Percentiles rank a stretch among this genome's conserved stretches.
Evolutionary conservation across 1,140 invertebrate genomes (phyloP).

Genomic region (Littorina saxatilis): DNA sequence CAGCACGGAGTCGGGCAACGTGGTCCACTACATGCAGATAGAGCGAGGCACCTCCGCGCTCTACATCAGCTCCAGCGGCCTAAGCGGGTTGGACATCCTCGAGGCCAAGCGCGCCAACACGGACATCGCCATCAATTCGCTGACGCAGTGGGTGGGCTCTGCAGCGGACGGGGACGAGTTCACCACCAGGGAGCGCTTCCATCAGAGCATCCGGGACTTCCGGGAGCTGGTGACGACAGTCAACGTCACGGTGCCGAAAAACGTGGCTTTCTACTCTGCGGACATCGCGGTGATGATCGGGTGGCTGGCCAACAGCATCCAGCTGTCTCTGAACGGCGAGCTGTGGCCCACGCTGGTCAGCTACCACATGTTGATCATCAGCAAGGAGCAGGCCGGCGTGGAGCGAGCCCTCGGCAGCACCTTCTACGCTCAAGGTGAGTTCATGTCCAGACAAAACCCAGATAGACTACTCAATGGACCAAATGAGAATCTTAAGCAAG

Average conservation of each 20-base stretch:
- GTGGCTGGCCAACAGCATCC: conserved; percentile 49
- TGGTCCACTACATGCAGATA: conserved; percentile 58
- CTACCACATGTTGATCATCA: conserved; percentile 60
- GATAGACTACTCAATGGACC: not conserved
- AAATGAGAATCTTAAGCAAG: no score
- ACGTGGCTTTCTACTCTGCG: conserved; percentile 52
- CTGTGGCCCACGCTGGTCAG: conserved; percentile 54
- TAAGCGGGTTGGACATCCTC: conserved; percentile 1
- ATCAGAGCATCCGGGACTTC: conserved; percentile 37
- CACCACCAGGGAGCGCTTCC: conserved; percentile 26
- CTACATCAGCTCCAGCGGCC: conserved; percentile 50
- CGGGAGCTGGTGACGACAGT: not conserved
- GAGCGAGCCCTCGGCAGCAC: conserved; percentile 60
- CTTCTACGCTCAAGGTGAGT: conserved; percentile 59
- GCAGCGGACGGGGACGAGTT: conserved; percentile 19
- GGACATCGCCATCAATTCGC: not conserved
- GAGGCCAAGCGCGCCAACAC: not conserved
- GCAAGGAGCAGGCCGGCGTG: conserved; percentile 59
- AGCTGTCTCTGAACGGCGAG: conserved; percentile 33
- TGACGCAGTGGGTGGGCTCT: conserved; percentile 3
- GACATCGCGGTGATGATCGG: conserved; percentile 47
- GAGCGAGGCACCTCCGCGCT: conserved; percentile 58
- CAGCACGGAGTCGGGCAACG: conserved; percentile 51
- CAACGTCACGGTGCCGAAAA: conserved; percentile 45
- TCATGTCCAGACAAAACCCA: no score